Conservation (phyloP, 2,113 vertebrate species). For the Phylloscopus whistleri region DNA sequence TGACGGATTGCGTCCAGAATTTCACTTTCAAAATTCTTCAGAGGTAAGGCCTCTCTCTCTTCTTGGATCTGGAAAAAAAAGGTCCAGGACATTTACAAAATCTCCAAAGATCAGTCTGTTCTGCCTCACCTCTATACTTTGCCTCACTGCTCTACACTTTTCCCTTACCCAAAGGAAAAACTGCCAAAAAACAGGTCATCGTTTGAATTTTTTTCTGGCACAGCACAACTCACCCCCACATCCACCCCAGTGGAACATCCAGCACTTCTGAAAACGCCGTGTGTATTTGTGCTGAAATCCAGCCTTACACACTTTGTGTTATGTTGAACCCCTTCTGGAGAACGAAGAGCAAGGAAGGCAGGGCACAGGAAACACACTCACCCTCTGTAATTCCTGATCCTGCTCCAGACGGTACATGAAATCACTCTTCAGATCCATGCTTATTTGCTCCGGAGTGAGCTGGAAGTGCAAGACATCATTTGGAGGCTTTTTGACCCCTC, state of each 20-base stretch:
- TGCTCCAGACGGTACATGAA: conserved; percentile 83
- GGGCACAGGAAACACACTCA: conserved; percentile 24
- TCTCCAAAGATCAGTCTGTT: neutral
- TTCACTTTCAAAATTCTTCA: conserved; percentile 88
- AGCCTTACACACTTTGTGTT: neutral
- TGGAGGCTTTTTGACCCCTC: neutral
- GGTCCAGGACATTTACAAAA: neutral
- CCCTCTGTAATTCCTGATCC: conserved; percentile 82
- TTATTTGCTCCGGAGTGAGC: conserved; percentile 94
- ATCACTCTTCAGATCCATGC: conserved; percentile 82
- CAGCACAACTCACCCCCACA: neutral
- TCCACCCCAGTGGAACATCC: neutral
- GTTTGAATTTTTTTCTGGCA: neutral
- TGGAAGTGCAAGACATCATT: conserved; percentile 36
- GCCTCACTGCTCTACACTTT: neutral
- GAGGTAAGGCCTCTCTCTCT: conserved; percentile 83
- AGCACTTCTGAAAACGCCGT: neutral
- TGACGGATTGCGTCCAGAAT: conserved; percentile 79
- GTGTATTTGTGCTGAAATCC: neutral
- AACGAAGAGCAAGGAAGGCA: neutral
- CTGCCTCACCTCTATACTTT: neutral
- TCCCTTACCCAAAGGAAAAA: neutral
- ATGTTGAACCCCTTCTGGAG: too few species aligned
- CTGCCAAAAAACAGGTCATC: neutral
- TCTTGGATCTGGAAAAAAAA: conserved; percentile 72